Percentiles rank a stretch among this genome's conserved stretches.
Evolutionary conservation across 2,797 vertebrate species (phyloP).

Genomic region (Chelonia mydas): DNA sequence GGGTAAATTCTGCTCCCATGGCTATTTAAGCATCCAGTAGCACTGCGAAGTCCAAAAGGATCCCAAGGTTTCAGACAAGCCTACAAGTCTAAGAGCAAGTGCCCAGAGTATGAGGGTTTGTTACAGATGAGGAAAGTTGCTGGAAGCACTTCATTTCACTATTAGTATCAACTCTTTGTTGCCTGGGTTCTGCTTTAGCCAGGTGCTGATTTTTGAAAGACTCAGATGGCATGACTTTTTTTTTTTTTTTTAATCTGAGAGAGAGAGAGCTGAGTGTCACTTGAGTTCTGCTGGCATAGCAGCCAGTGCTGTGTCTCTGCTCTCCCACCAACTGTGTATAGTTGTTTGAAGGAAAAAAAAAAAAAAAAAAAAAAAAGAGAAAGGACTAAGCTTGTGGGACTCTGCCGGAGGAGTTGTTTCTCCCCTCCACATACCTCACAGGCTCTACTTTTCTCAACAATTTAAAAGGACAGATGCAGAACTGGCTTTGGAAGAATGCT

Average conservation of each 20-base stretch:
- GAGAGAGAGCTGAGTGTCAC: no score
- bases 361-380: neutral
- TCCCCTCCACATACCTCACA: neutral
- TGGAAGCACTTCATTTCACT: neutral
- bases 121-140: neutral
- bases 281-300: neutral
- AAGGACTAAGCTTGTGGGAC: neutral
- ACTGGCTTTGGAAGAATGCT: neutral
- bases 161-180: neutral
- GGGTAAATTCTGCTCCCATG: neutral
- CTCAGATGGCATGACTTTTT: accelerated
- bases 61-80: neutral
- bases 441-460: accelerated
- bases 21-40: neutral
- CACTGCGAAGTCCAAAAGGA: neutral
- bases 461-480: neutral
- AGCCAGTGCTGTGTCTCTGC: neutral
- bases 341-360: no score
- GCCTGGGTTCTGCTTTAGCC: neutral
- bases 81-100: neutral
- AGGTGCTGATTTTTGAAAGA: neutral
- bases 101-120: neutral
- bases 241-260: neutral
- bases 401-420: neutral
- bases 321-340: accelerated